Evolutionary conservation across 2,888 invertebrate species (phyloP), one percentile per base, ranked within the genome.

Genomic region (Nudaria mundana): DNA sequence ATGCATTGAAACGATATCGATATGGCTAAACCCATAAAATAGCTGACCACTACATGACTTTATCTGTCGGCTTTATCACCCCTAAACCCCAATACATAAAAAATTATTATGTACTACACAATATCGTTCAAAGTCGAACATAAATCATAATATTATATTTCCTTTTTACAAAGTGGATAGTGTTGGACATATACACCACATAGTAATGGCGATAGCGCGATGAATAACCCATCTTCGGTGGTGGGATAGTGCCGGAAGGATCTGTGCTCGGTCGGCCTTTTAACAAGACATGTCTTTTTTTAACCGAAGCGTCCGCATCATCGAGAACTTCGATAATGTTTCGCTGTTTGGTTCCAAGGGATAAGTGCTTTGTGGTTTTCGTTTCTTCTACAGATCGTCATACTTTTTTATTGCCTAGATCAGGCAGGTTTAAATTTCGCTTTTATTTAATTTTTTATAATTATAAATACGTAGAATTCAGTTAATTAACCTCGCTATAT

Each of bases 161-260:
- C 59, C 63, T 54, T 45, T 51, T 28, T 44, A 59, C 52, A 55
- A 44, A 56, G 48, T 38, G 57, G 48, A 47, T 48, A 56, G 52
- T 43, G 49, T 40, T 37, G 42, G 49, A 30, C 45, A 53, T 48
- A 63, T 51, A 56, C 48, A 52, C 52, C 48, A 62, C 50, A 54
- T 48, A 52, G 52, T 44, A 48, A 44, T 57, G 67, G 74, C 79
- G 71, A 80, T 79, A 65, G 69, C 41, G 56, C 59, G 69, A 80
- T 76, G 79, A 80, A 80, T 80, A 63, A 76, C 62, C 77, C 76
- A 80, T 81, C 78, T 81, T 80, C 80, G 76, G 74, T 47, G 52
- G 49, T 56, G 50, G 62, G 63, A 56, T 56, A 76, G 74, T 74
- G 74, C 79, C 78, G 80, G 81, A 80, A 75, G 71, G 47, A 37